Percentiles rank a stretch among this genome's conserved stretches.
Conservation (phyloP, 2,113 vertebrate genomes). For the Heteronetta atricapilla region DNA sequence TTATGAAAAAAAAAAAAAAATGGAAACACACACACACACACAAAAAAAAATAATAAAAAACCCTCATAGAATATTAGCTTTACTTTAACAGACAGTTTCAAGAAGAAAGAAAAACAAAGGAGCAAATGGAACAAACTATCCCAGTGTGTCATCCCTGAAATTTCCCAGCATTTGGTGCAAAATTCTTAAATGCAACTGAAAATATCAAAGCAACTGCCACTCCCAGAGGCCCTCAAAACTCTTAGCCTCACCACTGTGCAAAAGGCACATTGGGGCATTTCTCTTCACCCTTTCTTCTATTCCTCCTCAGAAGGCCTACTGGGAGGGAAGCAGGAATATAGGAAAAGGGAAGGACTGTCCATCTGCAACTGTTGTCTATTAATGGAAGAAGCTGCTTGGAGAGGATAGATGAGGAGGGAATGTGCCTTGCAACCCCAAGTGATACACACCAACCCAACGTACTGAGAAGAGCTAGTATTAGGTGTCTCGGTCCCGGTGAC, state of each 20-base stretch:
- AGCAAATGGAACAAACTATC: not conserved
- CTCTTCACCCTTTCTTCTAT: not conserved
- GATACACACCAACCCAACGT: accelerated
- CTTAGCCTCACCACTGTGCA: not conserved
- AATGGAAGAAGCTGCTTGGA: not conserved
- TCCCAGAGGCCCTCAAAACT: not conserved
- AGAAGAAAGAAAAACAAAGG: not conserved
- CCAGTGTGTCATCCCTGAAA: not conserved
- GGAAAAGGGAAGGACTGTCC: not conserved
- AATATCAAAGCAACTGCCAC: not conserved
- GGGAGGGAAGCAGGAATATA: not conserved
- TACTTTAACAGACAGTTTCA: not conserved
- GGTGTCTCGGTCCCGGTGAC: not conserved
- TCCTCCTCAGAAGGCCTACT: not conserved
- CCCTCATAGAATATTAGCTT: not conserved
- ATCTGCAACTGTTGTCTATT: not conserved
- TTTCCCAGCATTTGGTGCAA: not conserved
- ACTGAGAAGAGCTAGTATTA: not conserved
- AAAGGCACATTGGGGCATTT: not conserved
- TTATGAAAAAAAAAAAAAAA: not conserved
- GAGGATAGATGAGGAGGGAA: not conserved
- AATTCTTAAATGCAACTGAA: not conserved
- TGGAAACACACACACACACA: too few species aligned
- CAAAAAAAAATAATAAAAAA: not conserved
- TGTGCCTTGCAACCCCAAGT: accelerated